Conservation (phyloP, 2,888 invertebrate species). For the Apodemia mormo region DNA sequence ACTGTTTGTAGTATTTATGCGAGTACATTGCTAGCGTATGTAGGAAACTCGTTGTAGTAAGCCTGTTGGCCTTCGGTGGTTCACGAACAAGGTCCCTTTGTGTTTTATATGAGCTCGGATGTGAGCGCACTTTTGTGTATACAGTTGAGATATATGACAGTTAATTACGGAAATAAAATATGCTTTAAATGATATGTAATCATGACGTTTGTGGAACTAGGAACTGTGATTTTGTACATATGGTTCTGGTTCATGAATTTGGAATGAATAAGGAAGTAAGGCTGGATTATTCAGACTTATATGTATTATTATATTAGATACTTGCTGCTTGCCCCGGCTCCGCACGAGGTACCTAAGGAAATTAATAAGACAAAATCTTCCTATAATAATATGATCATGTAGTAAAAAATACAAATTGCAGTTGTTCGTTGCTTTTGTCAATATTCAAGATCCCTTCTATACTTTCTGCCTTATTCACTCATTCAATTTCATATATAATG, state of each 20-base stretch:
- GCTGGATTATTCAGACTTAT: background rate
- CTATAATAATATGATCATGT: no score
- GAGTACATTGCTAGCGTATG: slow-evolving; percentile 61
- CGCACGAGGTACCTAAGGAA: no score
- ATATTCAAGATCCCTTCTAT: no score
- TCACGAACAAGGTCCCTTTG: slow-evolving; percentile 77
- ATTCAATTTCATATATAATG: no score
- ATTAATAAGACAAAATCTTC: no score
- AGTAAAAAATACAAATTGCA: no score
- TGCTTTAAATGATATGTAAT: background rate
- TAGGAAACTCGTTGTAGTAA: slow-evolving; percentile 61
- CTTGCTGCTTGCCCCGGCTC: no score
- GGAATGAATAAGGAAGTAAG: background rate
- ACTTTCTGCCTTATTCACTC: no score
- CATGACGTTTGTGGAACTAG: background rate
- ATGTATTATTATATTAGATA: background rate
- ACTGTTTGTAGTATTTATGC: slow-evolving; percentile 57
- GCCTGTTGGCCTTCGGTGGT: slow-evolving; percentile 73
- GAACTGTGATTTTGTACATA: background rate
- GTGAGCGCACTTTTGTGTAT: slow-evolving; percentile 30
- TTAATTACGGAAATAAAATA: slow-evolving; percentile 10
- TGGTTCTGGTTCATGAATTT: background rate
- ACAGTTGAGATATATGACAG: slow-evolving; percentile 19
- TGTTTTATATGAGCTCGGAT: slow-evolving; percentile 42
- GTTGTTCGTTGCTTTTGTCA: no score